Base-by-base conservation (phyloP, 2,113 vertebrate genomes). In the Romanogobio albipinnatus region DNA sequence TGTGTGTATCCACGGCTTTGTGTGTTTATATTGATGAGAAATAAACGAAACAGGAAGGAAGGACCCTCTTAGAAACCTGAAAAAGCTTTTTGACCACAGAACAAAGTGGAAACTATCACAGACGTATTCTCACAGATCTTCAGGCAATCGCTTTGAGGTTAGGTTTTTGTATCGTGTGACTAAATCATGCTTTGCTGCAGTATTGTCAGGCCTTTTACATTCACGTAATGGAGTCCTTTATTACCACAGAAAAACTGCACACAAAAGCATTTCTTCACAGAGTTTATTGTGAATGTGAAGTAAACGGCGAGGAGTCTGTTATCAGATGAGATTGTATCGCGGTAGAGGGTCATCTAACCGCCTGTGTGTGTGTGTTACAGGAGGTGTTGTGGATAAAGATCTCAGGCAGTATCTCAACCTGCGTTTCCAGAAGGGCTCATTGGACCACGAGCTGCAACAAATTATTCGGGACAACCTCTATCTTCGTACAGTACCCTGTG, bases 381-480 rank as follows among this genome's bases (percentile, higher is more conserved):
- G 98, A 92, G 98, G 97, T 89, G 96, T 98, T 89, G 96, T 99
- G 89, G 97, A 98, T 96, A 98, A 98, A 90, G 98, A 99, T 94
- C 97, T 99, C 91, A 96, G 97, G 91, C 97, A 94, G 96, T 99
- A 99, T 96, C 98, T 99, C 96, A 99, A 97, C 92, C 95, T 99
- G 86, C 96, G 98, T 87, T 99, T 99, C 94, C 98, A 99, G 96
- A 99, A 99, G 88, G 97, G 96, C 77, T 99, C 98, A 0, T 96
- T 99, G 86, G 98, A 99, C 94, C 98, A 99, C 93, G 96, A 99
- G 92, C 96, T 99, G 74, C 98, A 99, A 93, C 97, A 99, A 94
- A 98, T 98, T 92, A 99, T 99, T 93, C 96, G 98, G 90, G 98
- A 99, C 94, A 99, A 99, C 91, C 97, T 99, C 91, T 99, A 99